Base-by-base conservation (phyloP, 2,797 vertebrate genomes). In the Syngnathus acus region DNA sequence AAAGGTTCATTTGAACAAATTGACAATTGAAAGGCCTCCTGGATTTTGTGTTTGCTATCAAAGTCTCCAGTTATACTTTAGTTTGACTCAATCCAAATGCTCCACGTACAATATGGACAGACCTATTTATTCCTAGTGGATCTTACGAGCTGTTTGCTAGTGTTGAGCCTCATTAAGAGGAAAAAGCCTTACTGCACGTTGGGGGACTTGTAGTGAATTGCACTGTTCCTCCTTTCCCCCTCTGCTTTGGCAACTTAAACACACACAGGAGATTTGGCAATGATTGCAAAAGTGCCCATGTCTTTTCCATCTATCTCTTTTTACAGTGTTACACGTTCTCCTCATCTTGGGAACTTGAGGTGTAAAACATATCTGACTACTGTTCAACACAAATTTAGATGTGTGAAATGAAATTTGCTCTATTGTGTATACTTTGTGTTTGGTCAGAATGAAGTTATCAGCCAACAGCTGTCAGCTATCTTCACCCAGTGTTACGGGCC, bases 401-500 rank as follows among this genome's bases (percentile, higher is more conserved):
- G 60, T 62, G 60, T 26, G 21, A 62, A 62, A 43, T 62, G 42
- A 47, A 62, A 47, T 16, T 43, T 60, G 55, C 55, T 39, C 47
- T 17, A 6, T 48, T 48, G 47, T 48, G 50, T 38, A 37, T n/a
- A 40, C 14, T 62, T 21, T 62, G 40, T 50, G 38, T 65, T 53
- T 48, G 14, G 13, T 58, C 81, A 93, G 92, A 93, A 92, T 62
- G 90, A 93, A 80, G 91, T 92, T 73, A 92, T 92, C 78, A 92
- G 90, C 80, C 91, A 92, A 84, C 91, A 92, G 84, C 81, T 93
- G 72, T 82, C 90, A 10, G 87, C 87, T 4, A 92, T 93, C 76
- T 92, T 93, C 73, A 92, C 90, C 53, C 90, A 92, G 82, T 93
- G 92, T 75, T 93, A 93, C 1, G 92, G 92, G 13, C 92, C 92